Evolutionary conservation across 2,888 invertebrate species (phyloP), one percentile per base, ranked within the genome.

Genomic region (Aphidoletes aphidimyza): DNA sequence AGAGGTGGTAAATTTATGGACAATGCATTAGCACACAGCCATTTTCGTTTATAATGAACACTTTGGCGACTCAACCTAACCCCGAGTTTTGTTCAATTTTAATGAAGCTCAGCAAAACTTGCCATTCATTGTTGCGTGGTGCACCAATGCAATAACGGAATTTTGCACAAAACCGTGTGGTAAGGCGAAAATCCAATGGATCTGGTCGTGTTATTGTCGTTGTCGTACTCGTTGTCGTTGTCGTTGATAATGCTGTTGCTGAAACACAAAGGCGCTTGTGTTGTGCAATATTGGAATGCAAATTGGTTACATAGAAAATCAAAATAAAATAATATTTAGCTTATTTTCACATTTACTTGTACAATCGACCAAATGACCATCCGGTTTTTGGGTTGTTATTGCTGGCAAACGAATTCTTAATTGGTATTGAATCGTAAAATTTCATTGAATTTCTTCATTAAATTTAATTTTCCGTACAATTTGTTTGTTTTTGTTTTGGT

Each of bases 401-500:
- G 11, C 30, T 14, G 11, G 1, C 30, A 30, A n/a, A 9, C 30
- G 34, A 69, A 69, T 2, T 14, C 14, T 42, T 9, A 42, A 19
- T 69, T 11, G 11, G 22, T 30, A 69, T 69, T 69, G 69, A 69
- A 14, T 69, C 34, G 69, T 34, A 6, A 69, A 69, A 30, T 69
- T 69, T 54, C 26, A 54, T 54, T 54, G 26, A 9, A 83, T 26
- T 39, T 84, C 45, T 34, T 49, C 30, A 84, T 34, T 34, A 19
- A 30, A 17, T 34, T n/a, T 26, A 34, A 54, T 39, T 37, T 83
- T 39, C 42, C 22, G 34, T 37, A 45, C 30, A 42, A 83, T 84
- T 85, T 84, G 30, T 42, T 85, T 84, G 83, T 84, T 84, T 47
- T 47, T 85, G 78, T 84, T 9, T 42, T 14, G 14, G n/a, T n/a